phyloP scores from a whole-genome alignment of 2,888 invertebrate genomes.

The Tanytarsus gracilentus region DNA sequence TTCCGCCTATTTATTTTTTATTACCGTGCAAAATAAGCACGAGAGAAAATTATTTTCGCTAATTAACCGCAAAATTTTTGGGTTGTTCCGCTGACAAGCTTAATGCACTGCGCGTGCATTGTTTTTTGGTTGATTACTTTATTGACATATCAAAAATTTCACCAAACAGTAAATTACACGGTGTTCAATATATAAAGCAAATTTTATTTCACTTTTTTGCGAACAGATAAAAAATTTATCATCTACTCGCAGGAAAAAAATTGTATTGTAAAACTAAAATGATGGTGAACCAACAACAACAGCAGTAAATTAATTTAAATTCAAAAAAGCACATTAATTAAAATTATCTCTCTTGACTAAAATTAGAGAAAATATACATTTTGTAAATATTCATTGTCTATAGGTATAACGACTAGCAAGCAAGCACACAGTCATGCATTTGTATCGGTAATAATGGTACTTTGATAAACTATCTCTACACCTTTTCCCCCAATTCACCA shows the following conservation, averaged over 20 bases:
- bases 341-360: background rate
- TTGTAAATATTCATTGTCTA: background rate
- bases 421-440: background rate
- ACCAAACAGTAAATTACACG: background rate
- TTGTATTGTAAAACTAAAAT: background rate
- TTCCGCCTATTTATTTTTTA: too few species aligned
- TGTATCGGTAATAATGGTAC: background rate
- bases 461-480: constrained; percentile 2
- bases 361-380: constrained; percentile 7
- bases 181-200: too few species aligned
- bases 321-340: background rate
- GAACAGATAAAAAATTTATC: background rate
- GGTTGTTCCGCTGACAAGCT: too few species aligned
- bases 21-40: too few species aligned
- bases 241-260: background rate
- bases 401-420: background rate
- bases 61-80: too few species aligned
- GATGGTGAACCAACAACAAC: background rate
- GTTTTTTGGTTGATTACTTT: too few species aligned
- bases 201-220: background rate
- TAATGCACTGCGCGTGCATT: too few species aligned
- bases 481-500: too few species aligned
- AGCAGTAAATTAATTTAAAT: constrained; percentile 4
- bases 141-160: background rate
- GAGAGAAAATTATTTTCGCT: too few species aligned